Percentiles rank a stretch among this genome's conserved stretches.
These are phyloP conservation scores for Leptestheria dahalacensis DNA, from an alignment of 1,140 invertebrate genomes.

Conservation along the genomic window DNA sequence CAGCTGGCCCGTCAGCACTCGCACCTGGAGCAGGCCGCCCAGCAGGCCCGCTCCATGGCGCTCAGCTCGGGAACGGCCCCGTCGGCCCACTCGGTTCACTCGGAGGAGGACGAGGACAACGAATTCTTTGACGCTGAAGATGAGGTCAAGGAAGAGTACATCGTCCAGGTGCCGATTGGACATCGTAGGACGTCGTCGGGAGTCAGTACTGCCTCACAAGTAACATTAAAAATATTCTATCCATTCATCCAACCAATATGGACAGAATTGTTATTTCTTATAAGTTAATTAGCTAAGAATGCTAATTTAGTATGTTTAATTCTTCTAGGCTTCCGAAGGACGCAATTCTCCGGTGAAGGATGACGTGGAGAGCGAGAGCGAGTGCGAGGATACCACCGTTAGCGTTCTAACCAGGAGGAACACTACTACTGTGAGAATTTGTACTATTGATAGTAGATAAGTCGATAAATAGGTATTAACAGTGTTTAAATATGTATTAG, in stretches of 20 bases:
- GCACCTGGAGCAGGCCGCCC: constrained; percentile 67
- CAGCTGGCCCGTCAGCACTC: constrained; percentile 92
- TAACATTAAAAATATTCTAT: constrained; percentile 15
- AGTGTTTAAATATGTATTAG: too few species aligned
- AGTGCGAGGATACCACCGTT: constrained; percentile 25
- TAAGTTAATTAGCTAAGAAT: not conserved
- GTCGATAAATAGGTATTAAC: too few species aligned
- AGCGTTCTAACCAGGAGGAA: constrained; percentile 24
- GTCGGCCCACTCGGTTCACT: constrained; percentile 35
- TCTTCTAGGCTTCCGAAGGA: constrained; percentile 16
- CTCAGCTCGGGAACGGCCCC: not conserved
- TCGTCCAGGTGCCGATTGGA: constrained; percentile 29
- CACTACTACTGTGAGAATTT: constrained; percentile 13
- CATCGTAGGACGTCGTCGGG: constrained; percentile 25
- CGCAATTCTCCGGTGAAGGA: constrained; percentile 19
- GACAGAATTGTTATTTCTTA: too few species aligned
- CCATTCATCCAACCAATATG: not conserved
- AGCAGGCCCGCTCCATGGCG: not conserved
- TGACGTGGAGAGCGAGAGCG: constrained; percentile 26
- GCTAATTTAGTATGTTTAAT: not conserved
- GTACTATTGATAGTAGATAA: not conserved
- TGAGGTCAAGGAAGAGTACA: constrained; percentile 33
- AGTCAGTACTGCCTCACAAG: constrained; percentile 25
- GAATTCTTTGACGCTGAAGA: constrained; percentile 86
- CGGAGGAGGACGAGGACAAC: constrained; percentile 71